These are phyloP conservation scores for Aporophyla lueneburgensis DNA, from an alignment of 2,888 invertebrate genomes.

Conservation along the genomic window DNA sequence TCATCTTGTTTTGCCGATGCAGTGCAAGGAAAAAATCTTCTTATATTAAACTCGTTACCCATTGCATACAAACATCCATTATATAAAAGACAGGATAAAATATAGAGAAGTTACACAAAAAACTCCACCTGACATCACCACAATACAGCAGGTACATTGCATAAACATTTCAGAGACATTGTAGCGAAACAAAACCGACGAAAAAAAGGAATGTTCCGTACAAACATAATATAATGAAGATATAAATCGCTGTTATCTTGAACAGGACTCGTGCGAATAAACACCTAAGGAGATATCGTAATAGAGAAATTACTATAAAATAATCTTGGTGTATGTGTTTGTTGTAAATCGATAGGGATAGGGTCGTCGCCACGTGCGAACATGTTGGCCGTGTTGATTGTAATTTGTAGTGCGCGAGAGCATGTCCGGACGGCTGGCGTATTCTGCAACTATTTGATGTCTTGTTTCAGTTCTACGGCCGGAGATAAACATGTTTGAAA, in stretches of 20 bases:
- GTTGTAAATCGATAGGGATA: conserved; percentile 88
- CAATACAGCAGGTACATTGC: conserved; percentile 51
- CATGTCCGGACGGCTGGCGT: conserved; percentile 76
- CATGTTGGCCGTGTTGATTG: conserved; percentile 89
- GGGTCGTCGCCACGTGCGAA: conserved; percentile 87
- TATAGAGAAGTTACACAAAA: conserved; percentile 53
- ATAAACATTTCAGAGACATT: conserved; percentile 60
- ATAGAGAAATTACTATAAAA: conserved; percentile 90
- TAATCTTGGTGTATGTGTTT: conserved; percentile 78
- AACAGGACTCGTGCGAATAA: conserved; percentile 65
- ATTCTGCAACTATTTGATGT: conserved; percentile 77
- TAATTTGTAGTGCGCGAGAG: conserved; percentile 89
- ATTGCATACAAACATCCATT: conserved; percentile 30
- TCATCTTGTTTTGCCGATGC: too few relatives aligned
- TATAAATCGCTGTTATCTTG: conserved; percentile 69
- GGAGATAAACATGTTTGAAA: conserved; percentile 44
- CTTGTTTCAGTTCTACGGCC: conserved; percentile 48
- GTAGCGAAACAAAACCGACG: conserved; percentile 45
- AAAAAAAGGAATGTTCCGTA: conserved; percentile 53
- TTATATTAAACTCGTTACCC: conserved; percentile 22
- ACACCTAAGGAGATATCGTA: conserved; percentile 76
- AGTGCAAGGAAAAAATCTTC: background rate
- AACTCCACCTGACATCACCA: conserved; percentile 46
- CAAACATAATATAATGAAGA: conserved; percentile 69
- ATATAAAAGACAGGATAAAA: conserved; percentile 45